Evolutionary conservation across 2,888 invertebrate genomes (phyloP), one percentile per base, ranked within the genome.

Genomic region (Doris montereyensis): DNA sequence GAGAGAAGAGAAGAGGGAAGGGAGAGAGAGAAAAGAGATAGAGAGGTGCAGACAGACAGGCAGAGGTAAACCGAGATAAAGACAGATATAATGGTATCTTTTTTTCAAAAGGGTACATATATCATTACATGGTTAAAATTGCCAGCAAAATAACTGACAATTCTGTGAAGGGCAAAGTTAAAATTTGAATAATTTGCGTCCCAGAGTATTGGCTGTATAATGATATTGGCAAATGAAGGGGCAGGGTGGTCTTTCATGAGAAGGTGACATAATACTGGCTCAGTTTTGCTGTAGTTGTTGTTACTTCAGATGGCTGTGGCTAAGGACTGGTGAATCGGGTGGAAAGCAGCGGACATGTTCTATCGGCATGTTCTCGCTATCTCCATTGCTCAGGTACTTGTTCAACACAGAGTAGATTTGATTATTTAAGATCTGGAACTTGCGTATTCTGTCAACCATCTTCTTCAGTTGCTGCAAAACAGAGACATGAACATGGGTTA

Each of bases 261-360:
- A 5, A 17, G 62, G 21, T 8, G 13, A 5, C 10, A n/a, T n/a
- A n/a, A n/a, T n/a, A n/a, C n/a, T n/a, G 13, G 5, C 13, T n/a
- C 10, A 62, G 10, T 5, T 21, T 8, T 41, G 21, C 41, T n/a
- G 2, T 17, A 10, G 13, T 10, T 3, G 4, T n/a, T 26, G 28
- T 24, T 17, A 8, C 58, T 30, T 77, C 71, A 85, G 24, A 85
- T 85, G 60, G 83, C 84, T n/a, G 85, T 85, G 35, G 84, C 84
- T 62, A 84, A 60, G 10, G 84, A 84, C 65, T 87, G 87, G 81
- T 87, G 88, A 28, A 96, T 94, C 17, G 98, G 98, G 98, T 76
- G 97, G 97, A 93, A 98, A 98, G 92, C 98, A 98, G 62, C 97
- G 94, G 21, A 98, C 98, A 90, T 98, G 97, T 90, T 98, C 98